A percentile compares a stretch with the other conserved stretches of the same genome.
These are phyloP conservation scores for Hypothenemus hampei DNA, from an alignment of 1,140 invertebrate species.

Conservation along the genomic window DNA sequence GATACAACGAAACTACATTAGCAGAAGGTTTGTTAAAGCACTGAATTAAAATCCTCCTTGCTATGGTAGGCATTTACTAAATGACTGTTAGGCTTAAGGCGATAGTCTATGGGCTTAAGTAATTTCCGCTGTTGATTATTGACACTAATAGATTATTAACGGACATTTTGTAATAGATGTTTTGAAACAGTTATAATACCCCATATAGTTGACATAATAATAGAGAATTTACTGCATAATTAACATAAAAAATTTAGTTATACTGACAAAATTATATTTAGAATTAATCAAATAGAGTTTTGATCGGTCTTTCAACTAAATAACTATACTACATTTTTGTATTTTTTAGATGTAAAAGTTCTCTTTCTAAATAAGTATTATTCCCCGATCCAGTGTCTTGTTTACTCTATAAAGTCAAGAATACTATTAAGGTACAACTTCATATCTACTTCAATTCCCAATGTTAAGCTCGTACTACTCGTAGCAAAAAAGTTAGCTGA, in stretches of 20 bases:
- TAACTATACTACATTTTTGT: no score
- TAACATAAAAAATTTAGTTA: not conserved
- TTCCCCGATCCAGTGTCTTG: no score
- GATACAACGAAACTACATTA: constrained; percentile 15
- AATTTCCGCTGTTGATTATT: not conserved
- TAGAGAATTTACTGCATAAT: not conserved
- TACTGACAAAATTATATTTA: not conserved
- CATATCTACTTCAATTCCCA: no score
- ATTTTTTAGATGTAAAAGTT: no score
- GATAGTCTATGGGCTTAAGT: constrained; percentile 13
- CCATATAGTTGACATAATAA: no score
- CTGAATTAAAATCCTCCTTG: constrained; percentile 14
- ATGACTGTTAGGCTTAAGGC: constrained; percentile 10
- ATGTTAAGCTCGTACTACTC: no score
- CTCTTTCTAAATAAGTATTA: no score
- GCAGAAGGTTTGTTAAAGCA: constrained; percentile 4
- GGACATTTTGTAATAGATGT: not conserved
- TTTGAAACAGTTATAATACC: not conserved
- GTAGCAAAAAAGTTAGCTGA: no score
- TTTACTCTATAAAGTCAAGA: no score
- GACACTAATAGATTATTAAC: not conserved
- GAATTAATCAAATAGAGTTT: not conserved
- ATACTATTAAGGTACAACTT: no score
- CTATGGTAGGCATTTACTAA: constrained; percentile 4
- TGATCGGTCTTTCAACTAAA: not conserved